Evolutionary conservation across 1,140 invertebrate genomes (phyloP).

Genomic region (Sitophilus oryzae): DNA sequence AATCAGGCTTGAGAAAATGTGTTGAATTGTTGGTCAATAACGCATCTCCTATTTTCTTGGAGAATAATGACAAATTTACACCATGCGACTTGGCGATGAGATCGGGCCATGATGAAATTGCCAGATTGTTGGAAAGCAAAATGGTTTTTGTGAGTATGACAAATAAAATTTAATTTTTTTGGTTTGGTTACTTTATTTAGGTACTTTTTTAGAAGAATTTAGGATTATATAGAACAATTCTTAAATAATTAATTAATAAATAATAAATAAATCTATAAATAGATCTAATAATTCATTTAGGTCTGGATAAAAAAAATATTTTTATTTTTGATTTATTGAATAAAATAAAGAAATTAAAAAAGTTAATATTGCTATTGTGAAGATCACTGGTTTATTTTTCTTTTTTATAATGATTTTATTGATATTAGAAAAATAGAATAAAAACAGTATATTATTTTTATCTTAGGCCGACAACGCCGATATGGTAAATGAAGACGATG

Average conservation of each 20-base stretch:
- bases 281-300: no score
- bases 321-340: no score
- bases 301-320: no score
- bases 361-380: no score
- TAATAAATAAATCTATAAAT: no score
- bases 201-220: not conserved
- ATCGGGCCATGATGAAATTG: slow-evolving; percentile 55
- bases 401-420: no score
- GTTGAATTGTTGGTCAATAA: slow-evolving; percentile 58
- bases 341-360: no score
- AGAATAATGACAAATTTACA: slow-evolving; percentile 58
- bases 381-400: no score
- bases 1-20: slow-evolving; percentile 58
- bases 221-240: no score
- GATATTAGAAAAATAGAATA: no score
- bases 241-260: no score
- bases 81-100: slow-evolving; percentile 62
- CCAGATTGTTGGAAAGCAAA: slow-evolving; percentile 59
- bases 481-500: slow-evolving; percentile 47
- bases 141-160: slow-evolving; percentile 62
- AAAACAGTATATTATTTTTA: no score
- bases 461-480: slow-evolving; percentile 44
- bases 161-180: not conserved
- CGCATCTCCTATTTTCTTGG: slow-evolving; percentile 56
- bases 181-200: not conserved